Evolutionary conservation across 2,888 invertebrate genomes (phyloP).

Genomic region (Unio pictorum): DNA sequence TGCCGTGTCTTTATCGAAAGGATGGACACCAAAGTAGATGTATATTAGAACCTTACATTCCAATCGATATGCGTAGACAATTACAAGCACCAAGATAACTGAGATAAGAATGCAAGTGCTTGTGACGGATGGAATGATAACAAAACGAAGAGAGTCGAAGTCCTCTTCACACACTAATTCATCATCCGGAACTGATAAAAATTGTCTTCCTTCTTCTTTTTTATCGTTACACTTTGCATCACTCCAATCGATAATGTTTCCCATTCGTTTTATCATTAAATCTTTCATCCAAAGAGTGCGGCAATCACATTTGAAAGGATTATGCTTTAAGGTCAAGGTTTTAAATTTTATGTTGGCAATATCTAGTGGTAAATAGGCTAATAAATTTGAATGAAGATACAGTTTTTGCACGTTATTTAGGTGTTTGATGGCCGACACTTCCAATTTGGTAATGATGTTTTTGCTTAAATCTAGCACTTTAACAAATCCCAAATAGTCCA

Average conservation of each 20-base stretch:
- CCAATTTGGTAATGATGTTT: too few species aligned
- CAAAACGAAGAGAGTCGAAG: slow-evolving; percentile 28
- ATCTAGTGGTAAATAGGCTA: too few species aligned
- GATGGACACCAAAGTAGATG: slow-evolving; percentile 44
- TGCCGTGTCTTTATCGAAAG: slow-evolving; percentile 39
- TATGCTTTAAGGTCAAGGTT: slow-evolving; percentile 13
- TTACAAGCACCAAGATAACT: slow-evolving; percentile 12
- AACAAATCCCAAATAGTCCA: too few species aligned
- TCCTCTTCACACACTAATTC: slow-evolving; percentile 33
- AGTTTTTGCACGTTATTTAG: too few species aligned
- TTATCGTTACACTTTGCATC: slow-evolving; percentile 16
- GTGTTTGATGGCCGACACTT: too few species aligned
- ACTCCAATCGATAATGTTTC: slow-evolving; percentile 15
- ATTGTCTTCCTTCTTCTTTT: slow-evolving; percentile 15
- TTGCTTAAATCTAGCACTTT: too few species aligned
- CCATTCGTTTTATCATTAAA: slow-evolving; percentile 23
- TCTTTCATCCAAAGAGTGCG: slow-evolving; percentile 41
- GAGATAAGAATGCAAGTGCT: slow-evolving; percentile 17
- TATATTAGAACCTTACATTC: slow-evolving; percentile 44
- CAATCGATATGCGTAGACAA: slow-evolving; percentile 29
- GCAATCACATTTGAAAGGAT: slow-evolving; percentile 45
- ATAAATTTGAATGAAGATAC: too few species aligned
- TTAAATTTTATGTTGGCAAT: too few species aligned
- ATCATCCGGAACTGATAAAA: slow-evolving; percentile 23
- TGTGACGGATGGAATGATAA: slow-evolving; percentile 22